Percentiles rank a stretch among this genome's conserved stretches.
Evolutionary conservation across 2,888 invertebrate genomes (phyloP).

Genomic region (Acrobasis repandana): DNA sequence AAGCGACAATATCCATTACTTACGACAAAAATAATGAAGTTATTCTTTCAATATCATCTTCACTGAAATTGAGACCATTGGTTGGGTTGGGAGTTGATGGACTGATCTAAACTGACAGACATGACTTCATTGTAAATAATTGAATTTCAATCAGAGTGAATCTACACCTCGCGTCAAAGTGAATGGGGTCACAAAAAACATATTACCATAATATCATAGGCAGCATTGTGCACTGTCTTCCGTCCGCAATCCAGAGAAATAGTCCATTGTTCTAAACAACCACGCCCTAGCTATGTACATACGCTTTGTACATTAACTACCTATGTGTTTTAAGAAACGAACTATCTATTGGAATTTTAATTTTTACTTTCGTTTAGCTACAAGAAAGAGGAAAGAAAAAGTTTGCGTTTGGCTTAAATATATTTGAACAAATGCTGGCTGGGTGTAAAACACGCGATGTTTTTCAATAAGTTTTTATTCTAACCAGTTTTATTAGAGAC

Average conservation of each 20-base stretch:
- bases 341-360: background rate
- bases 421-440: background rate
- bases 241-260: conserved; percentile 40
- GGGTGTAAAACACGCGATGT: background rate
- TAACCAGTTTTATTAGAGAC: background rate
- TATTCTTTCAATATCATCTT: too few species aligned
- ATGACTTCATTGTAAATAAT: background rate
- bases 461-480: background rate
- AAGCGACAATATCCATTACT: too few species aligned
- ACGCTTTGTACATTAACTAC: background rate
- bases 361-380: conserved; percentile 8
- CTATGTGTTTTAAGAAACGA: conserved; percentile 5
- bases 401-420: background rate
- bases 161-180: background rate
- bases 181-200: conserved; percentile 24
- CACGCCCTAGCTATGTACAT: conserved; percentile 34
- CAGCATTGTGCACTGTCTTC: conserved; percentile 35
- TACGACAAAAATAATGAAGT: too few species aligned
- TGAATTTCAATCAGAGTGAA: background rate
- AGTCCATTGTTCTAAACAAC: conserved; percentile 37
- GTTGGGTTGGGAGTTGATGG: too few species aligned
- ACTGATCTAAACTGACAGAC: background rate
- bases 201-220: conserved; percentile 29
- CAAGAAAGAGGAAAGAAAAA: conserved; percentile 1
- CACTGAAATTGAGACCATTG: too few species aligned